These are phyloP conservation scores for Noturus placidus DNA, from an alignment of 2,113 vertebrate genomes.

Conservation along the genomic window DNA sequence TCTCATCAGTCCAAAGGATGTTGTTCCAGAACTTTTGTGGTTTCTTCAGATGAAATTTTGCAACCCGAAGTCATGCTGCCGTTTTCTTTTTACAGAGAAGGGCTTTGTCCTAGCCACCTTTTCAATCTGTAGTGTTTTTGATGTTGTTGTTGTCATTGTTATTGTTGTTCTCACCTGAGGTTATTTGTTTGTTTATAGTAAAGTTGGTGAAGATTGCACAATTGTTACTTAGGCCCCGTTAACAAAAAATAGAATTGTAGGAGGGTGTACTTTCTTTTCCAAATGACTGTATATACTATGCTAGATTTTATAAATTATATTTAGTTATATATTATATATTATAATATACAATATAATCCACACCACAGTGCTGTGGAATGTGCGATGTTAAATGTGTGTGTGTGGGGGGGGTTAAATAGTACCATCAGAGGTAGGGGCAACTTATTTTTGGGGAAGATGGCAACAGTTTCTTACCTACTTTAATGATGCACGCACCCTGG, in stretches of 20 bases:
- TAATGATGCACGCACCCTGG: too few relatives aligned
- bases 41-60: too few relatives aligned
- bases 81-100: background rate
- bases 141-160: too few relatives aligned
- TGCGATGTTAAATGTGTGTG: background rate
- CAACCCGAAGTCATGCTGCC: background rate
- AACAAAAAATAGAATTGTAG: background rate
- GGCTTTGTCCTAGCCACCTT: background rate
- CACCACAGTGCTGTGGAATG: background rate
- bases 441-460: too few relatives aligned
- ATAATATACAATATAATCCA: background rate
- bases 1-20: too few relatives aligned
- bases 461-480: too few relatives aligned
- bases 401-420: too few relatives aligned
- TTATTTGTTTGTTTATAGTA: too few relatives aligned
- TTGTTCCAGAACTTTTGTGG: too few relatives aligned
- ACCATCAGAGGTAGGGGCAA: too few relatives aligned
- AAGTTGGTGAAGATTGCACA: background rate
- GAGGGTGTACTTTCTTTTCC: background rate
- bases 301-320: background rate
- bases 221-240: background rate
- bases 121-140: too few relatives aligned
- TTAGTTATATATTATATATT: background rate
- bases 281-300: background rate
- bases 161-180: too few relatives aligned